These are phyloP conservation scores for Omphaloscelis lunosa DNA, from an alignment of 2,888 invertebrate genomes.

Conservation along the genomic window DNA sequence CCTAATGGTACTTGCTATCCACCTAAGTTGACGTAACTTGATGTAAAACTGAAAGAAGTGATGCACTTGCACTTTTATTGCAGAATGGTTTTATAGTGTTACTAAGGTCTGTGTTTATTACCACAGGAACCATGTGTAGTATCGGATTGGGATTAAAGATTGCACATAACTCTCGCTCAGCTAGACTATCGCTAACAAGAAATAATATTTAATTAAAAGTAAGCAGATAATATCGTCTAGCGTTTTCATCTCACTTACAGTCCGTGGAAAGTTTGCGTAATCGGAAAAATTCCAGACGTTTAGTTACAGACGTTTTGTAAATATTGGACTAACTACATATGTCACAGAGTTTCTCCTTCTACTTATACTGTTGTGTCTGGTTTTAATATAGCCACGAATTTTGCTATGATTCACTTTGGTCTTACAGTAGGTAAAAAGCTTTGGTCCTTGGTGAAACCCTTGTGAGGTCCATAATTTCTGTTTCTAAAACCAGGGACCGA, in stretches of 20 bases:
- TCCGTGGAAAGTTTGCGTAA: constrained; percentile 27
- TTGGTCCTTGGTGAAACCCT: not conserved
- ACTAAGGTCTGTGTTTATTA: constrained; percentile 25
- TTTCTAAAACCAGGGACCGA: not conserved
- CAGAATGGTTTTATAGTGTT: constrained; percentile 29
- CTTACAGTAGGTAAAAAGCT: not conserved
- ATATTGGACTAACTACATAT: constrained; percentile 28
- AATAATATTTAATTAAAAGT: constrained; percentile 27
- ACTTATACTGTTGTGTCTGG: constrained; percentile 6
- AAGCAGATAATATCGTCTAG: not conserved
- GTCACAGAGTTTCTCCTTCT: not conserved
- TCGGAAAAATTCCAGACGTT: constrained; percentile 36
- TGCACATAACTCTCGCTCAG: constrained; percentile 12
- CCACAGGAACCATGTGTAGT: constrained; percentile 36
- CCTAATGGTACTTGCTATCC: not conserved
- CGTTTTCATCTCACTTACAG: constrained; percentile 23
- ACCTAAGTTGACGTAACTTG: too few species aligned
- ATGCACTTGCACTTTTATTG: constrained; percentile 35
- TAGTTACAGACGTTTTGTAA: constrained; percentile 28
- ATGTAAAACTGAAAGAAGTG: constrained; percentile 1
- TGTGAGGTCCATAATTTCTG: not conserved
- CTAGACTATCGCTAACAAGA: constrained; percentile 9
- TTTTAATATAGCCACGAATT: not conserved
- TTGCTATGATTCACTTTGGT: not conserved
- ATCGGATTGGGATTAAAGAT: constrained; percentile 30